phyloP scores from a whole-genome alignment of 2,113 vertebrate species.

The Pungitius pungitius region DNA sequence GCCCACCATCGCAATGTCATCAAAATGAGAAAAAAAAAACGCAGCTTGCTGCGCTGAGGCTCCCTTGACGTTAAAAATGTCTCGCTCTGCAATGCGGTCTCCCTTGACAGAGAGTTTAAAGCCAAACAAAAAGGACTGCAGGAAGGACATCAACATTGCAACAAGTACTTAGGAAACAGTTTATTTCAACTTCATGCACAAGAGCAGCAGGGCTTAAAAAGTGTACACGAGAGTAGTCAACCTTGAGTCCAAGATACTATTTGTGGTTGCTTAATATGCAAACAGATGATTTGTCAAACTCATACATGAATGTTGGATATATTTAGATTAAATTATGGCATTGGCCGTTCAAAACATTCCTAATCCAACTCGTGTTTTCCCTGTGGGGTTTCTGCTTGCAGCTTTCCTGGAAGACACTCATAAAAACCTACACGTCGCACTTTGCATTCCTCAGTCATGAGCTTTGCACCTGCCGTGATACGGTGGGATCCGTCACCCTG shows the following conservation, averaged over 20 bases:
- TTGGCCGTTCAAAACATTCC: background rate
- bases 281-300: constrained; percentile 57
- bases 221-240: constrained; percentile 55
- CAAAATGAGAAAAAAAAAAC: constrained; percentile 66
- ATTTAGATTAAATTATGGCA: constrained; percentile 15
- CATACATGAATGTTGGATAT: constrained; percentile 18
- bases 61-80: constrained; percentile 43
- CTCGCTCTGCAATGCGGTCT: constrained; percentile 45
- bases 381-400: background rate
- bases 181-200: constrained; percentile 61
- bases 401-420: background rate
- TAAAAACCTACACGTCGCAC: background rate
- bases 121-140: constrained; percentile 46
- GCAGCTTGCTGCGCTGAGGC: constrained; percentile 47
- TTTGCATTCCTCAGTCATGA: background rate
- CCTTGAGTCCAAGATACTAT: constrained; percentile 45
- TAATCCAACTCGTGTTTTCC: background rate
- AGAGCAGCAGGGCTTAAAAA: constrained; percentile 45
- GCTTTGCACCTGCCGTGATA: background rate
- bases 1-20: constrained; percentile 63
- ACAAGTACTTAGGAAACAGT: constrained; percentile 44
- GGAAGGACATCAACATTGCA: constrained; percentile 60
- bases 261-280: constrained; percentile 54
- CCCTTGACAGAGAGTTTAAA: constrained; percentile 27
- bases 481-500: background rate